Evolutionary conservation across 2,797 vertebrate genomes (phyloP).

Genomic region (Agapornis canus): DNA sequence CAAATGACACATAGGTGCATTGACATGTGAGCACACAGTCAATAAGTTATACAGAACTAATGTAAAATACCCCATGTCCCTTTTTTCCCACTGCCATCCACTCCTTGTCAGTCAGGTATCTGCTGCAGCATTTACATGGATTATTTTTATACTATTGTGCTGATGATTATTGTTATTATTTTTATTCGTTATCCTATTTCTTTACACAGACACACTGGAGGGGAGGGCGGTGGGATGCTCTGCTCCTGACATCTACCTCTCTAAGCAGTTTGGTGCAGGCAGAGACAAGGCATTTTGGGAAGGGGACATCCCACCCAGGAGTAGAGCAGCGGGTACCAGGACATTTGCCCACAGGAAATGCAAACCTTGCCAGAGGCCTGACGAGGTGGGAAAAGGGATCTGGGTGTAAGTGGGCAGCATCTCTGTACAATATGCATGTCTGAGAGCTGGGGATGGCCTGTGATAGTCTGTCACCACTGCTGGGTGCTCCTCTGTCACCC

Average conservation of each 20-base stretch:
- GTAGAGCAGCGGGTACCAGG: fast-evolving
- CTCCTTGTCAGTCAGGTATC: not conserved
- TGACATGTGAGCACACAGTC: not conserved
- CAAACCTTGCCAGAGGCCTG: not conserved
- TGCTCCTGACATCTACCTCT: not conserved
- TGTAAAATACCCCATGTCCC: not conserved
- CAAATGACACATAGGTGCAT: not conserved
- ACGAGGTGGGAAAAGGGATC: not conserved
- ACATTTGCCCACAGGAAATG: not conserved
- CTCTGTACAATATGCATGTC: not conserved
- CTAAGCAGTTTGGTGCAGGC: not conserved
- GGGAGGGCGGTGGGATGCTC: not conserved
- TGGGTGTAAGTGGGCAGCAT: not conserved
- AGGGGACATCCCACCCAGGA: fast-evolving
- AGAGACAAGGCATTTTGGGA: not conserved
- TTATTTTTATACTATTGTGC: not conserved
- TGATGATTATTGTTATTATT: too few relatives aligned
- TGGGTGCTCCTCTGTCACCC: not conserved
- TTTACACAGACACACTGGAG: not conserved
- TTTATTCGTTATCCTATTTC: not conserved
- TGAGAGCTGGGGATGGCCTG: fast-evolving
- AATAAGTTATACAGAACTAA: not conserved
- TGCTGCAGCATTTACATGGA: not conserved
- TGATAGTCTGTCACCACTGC: not conserved
- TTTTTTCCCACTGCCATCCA: not conserved